Base-by-base conservation (phyloP, 2,113 vertebrate genomes). In the Sapayoa aenigma region DNA sequence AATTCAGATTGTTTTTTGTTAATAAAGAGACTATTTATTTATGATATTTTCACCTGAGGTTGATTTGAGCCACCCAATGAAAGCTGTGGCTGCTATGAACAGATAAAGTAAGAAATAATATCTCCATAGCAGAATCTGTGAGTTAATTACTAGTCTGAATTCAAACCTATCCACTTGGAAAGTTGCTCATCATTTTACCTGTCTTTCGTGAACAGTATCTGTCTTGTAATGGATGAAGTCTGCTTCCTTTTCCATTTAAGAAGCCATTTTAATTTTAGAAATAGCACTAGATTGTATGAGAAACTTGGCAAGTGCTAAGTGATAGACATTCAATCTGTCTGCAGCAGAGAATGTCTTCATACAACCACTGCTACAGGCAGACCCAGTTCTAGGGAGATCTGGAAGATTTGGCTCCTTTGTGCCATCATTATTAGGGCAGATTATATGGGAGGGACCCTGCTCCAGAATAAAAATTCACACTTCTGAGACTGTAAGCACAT, bases 1-100 rank as follows among this genome's bases (percentile, higher is more conserved):
- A 95, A 91, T 95, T 97, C 96, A 74, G 95, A 75, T 69, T 74
- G 71, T 46, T 50, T 27, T 49, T 33, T 49, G 30, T 47, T 46
- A 1, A 11, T 1, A 10, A 25, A 44, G 27, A 44, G 37, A 19
- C 31, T 27, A 2, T 31, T 85, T 56, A 5, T 8, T 14, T 39
- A 39, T 25, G 59, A 0, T 37, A 1, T 33, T 74, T 69, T 47
- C 55, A 30, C 37, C 44, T 21, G 44, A 16, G 41, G 25, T 25
- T 86, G 42, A 7, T 59, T 12, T 39, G 33, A 41, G 27, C n/a
- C 7, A 2, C 9, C 19, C 33, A 16, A 53, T 17, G 60, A 71
- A 56, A 12, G 19, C 65, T 39, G 3, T 9, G 23, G 39, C 31
- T 33, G 7, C 86, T 52, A 20, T 4, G 1, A 18, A 5, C 19